Evolutionary conservation across 2,888 invertebrate genomes (phyloP).

Genomic region (Plebejus anna): DNA sequence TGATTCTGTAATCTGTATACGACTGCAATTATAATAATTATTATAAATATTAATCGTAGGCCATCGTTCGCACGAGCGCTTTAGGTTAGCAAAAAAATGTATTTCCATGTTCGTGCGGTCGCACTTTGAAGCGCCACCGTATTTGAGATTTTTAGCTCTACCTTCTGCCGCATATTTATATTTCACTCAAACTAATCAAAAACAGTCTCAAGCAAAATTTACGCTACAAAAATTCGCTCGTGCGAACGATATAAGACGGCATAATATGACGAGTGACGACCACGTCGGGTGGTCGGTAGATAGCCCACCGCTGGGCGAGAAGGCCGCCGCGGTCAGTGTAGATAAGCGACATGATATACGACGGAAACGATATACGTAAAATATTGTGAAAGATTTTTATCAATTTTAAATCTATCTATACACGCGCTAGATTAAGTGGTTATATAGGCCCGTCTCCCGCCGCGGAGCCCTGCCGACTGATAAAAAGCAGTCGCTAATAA

Average conservation of each 20-base stretch:
- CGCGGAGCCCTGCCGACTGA: neutral
- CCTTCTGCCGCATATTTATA: neutral
- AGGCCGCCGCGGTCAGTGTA: conserved; percentile 43
- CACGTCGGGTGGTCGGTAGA: neutral
- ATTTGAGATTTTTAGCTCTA: neutral
- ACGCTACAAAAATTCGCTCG: neutral
- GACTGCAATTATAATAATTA: neutral
- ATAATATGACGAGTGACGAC: neutral
- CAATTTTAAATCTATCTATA: conserved; percentile 44
- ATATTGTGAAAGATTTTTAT: conserved; percentile 55
- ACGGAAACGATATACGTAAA: conserved; percentile 76
- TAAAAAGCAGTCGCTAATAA: neutral
- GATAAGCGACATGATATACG: conserved; percentile 50
- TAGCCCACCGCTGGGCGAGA: neutral
- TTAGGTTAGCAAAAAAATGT: neutral
- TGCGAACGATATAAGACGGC: neutral
- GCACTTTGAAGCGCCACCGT: neutral
- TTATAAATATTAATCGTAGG: neutral
- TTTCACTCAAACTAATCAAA: neutral
- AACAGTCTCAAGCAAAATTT: neutral
- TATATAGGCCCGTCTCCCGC: conserved; percentile 29
- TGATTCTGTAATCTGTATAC: neutral
- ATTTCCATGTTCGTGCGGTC: neutral
- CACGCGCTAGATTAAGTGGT: conserved; percentile 30
- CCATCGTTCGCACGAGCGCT: neutral